phyloP scores from a whole-genome alignment of 2,113 vertebrate species.

The Pituophis catenifer region DNA sequence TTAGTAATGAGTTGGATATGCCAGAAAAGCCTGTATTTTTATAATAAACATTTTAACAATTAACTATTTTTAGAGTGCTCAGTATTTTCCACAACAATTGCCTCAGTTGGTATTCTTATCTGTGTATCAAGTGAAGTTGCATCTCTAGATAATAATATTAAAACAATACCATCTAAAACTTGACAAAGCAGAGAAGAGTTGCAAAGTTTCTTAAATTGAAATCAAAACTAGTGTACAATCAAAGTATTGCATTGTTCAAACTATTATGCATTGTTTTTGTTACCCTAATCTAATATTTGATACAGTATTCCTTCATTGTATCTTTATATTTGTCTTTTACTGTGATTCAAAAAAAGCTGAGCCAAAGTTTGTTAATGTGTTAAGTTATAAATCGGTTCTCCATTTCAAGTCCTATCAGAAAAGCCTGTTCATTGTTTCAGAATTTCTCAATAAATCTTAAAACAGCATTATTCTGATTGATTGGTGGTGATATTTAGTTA shows the following conservation, averaged over 20 bases:
- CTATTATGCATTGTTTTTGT: neutral
- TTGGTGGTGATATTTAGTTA: neutral
- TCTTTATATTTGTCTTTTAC: neutral
- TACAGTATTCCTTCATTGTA: neutral
- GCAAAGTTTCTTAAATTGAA: neutral
- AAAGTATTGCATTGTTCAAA: neutral
- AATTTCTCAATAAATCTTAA: constrained; percentile 27
- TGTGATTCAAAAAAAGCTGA: neutral
- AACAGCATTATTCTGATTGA: constrained; percentile 5
- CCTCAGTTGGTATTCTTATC: neutral
- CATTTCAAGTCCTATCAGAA: constrained; percentile 6
- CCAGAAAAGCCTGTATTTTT: neutral
- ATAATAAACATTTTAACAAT: neutral
- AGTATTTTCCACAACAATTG: neutral
- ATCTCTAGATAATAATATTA: neutral
- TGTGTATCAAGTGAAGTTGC: neutral
- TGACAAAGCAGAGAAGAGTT: neutral
- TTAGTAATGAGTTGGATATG: neutral
- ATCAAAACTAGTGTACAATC: neutral
- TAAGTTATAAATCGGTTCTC: neutral
- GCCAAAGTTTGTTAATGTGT: neutral
- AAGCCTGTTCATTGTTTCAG: constrained; percentile 3
- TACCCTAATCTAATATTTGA: neutral
- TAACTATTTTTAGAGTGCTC: neutral
- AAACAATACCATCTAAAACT: neutral